Conservation (phyloP, 2,113 vertebrate species). For the Cromileptes altivelis region DNA sequence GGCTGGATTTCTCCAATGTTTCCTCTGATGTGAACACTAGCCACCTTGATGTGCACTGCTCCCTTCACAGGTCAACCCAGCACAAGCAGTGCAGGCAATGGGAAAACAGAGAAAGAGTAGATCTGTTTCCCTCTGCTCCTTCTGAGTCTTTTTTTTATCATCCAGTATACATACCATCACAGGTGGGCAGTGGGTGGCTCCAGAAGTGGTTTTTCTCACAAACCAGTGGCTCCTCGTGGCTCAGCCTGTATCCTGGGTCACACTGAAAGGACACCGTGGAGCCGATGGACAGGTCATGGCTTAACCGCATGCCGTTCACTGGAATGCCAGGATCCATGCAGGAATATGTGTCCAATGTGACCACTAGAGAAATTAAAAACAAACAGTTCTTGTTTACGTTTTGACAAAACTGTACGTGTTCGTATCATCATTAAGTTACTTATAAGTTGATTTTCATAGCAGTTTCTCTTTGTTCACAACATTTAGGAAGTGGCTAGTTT, state of each 20-base stretch:
- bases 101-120: too few species aligned
- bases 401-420: not conserved
- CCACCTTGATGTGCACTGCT: too few species aligned
- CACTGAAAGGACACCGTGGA: conserved; percentile 95
- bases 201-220: conserved; percentile 99
- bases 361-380: conserved; percentile 83
- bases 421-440: not conserved
- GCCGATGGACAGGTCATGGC: conserved; percentile 94
- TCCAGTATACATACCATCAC: conserved; percentile 89
- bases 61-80: too few species aligned
- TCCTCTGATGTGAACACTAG: too few species aligned
- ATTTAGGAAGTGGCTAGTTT: not conserved
- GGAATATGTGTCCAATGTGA: conserved; percentile 96
- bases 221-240: conserved; percentile 92
- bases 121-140: too few species aligned
- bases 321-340: conserved; percentile 97
- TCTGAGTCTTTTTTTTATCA: not conserved
- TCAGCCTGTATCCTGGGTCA: conserved; percentile 93
- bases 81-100: too few species aligned
- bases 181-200: conserved; percentile 95
- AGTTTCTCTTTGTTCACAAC: not conserved
- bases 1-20: too few species aligned
- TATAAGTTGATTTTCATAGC: not conserved
- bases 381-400: not conserved
- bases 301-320: conserved; percentile 92